Percentiles rank a stretch among this genome's conserved stretches.
These are phyloP conservation scores for Camarhynchus parvulus DNA, from an alignment of 2,113 vertebrate species.

Conservation along the genomic window DNA sequence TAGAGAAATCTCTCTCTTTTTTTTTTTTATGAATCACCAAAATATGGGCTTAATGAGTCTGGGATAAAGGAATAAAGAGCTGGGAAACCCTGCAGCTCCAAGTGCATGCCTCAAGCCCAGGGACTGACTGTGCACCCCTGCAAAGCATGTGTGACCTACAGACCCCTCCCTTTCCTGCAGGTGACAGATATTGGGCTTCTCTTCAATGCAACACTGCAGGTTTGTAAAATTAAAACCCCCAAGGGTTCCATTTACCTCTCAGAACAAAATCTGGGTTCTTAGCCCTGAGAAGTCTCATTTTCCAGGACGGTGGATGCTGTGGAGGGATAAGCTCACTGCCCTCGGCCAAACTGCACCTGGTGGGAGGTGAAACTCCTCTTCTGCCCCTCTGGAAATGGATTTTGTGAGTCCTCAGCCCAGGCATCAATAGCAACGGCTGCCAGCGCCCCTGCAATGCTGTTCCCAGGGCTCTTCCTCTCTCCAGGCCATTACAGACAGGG, in stretches of 20 bases:
- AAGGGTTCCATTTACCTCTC: not conserved
- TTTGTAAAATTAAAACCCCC: not conserved
- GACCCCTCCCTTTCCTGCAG: not conserved
- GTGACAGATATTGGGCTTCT: not conserved
- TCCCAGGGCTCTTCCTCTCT: not conserved
- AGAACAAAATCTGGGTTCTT: not conserved
- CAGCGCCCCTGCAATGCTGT: not conserved
- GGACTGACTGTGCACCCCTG: not conserved
- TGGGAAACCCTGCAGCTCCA: not conserved
- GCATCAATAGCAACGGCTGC: fast-evolving
- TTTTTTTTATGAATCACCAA: not conserved
- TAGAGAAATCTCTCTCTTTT: not conserved
- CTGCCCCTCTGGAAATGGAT: not conserved
- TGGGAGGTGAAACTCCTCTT: not conserved
- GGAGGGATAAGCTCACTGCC: not conserved
- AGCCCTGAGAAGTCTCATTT: not conserved
- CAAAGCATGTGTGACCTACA: not conserved
- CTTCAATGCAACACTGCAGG: not conserved
- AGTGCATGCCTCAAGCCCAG: not conserved
- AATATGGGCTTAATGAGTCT: not conserved
- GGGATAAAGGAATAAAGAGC: not conserved
- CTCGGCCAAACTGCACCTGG: not conserved
- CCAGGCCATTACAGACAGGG: not conserved
- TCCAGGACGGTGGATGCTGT: fast-evolving
- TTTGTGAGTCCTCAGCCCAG: not conserved